Base-by-base conservation (phyloP, 2,113 vertebrate species). In the Sebastes schlegelii region DNA sequence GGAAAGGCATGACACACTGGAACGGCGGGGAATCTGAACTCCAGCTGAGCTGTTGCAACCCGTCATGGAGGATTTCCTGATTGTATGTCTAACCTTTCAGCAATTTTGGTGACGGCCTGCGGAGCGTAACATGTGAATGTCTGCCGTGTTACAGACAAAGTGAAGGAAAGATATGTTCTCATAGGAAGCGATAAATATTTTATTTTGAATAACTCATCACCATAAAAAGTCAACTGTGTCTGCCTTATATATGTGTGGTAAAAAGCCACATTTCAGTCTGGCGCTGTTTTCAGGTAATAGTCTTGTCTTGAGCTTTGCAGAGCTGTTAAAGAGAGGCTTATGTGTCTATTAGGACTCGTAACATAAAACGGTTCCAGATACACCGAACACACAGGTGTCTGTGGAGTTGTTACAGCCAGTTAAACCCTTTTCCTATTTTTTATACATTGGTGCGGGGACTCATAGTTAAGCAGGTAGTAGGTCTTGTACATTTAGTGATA, bases 21-120 rank as follows among this genome's bases (percentile, higher is more conserved):
- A 88, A 71, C 91, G 80, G 78, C 51, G 13, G 86, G 91, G 75
- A 72, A 79, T 70, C 75, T 42, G 74, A 86, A 79, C 65, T 62
- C 86, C 87, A 12, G 82, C 90, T 81, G 83, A 86, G 90, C 69
- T 83, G 64, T 84, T 87, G 80, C 86, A 72, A 76, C 67, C 83
- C 86, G 88, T 91, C 90, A 84, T 4, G 73, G 82, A 88, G 79
- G 87, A 89, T 92, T 91, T 94, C 87, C 92, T 92, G 92, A 92
- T 93, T 93, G 88, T 92, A 90, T 88, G 84, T 92, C 84, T 90
- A 91, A 93, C 91, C 92, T 95, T 93, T 93, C 84, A 92, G 86
- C 85, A 89, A 81, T 81, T 87, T 79, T 84, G 58, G 80, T 43
- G 75, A 81, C 65, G 43, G 64, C 85, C 82, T 52, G 81, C 74